These are phyloP conservation scores for Sylvia atricapilla DNA, from an alignment of 2,113 vertebrate genomes.

Conservation along the genomic window DNA sequence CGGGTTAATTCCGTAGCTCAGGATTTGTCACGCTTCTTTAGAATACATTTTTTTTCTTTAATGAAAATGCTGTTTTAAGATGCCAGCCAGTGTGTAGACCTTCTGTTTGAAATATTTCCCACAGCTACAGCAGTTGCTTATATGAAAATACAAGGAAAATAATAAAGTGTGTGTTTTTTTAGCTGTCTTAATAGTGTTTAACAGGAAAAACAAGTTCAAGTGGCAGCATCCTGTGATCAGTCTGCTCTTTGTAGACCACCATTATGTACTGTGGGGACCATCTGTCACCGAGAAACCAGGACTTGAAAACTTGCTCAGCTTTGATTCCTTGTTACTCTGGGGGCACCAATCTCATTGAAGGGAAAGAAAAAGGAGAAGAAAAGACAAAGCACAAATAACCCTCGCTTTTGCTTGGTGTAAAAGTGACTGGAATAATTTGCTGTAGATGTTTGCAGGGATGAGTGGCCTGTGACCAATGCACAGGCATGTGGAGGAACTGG, in stretches of 20 bases:
- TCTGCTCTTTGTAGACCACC: conserved; percentile 12
- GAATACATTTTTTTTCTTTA: not conserved
- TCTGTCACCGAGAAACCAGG: conserved; percentile 7
- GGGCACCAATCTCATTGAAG: not conserved
- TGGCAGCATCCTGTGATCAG: not conserved
- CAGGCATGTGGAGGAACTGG: conserved; percentile 40
- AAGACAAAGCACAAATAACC: not conserved
- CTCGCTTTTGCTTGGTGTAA: not conserved
- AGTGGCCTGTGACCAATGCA: not conserved
- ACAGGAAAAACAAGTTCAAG: not conserved
- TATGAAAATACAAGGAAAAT: not conserved
- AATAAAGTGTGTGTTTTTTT: not conserved
- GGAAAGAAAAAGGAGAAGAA: not conserved
- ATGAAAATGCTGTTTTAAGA: not conserved
- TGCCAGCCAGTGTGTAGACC: not conserved
- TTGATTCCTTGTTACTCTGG: not conserved
- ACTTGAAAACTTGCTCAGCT: not conserved
- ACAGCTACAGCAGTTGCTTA: not conserved
- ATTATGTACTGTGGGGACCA: not conserved
- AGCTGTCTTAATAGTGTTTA: not conserved
- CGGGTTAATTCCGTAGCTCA: not conserved
- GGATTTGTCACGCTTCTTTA: not conserved
- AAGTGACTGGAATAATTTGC: not conserved
- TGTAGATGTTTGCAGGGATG: not conserved
- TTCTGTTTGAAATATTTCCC: not conserved